Percentiles rank a stretch among this genome's conserved stretches.
phyloP scores from a whole-genome alignment of 2,888 invertebrate species.

The Oxycera nigricornis region DNA sequence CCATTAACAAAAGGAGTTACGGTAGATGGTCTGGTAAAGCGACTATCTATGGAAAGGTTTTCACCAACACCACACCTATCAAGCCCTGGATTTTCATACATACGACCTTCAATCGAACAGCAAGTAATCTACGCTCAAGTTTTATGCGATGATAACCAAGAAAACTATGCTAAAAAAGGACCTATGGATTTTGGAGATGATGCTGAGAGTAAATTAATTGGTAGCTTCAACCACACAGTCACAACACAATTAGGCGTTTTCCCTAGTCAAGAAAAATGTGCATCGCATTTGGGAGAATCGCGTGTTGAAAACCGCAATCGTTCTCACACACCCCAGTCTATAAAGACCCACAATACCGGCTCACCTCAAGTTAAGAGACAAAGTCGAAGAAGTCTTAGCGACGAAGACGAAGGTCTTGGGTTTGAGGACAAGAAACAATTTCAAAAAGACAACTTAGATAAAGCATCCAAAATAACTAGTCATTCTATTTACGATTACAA shows the following conservation, averaged over 20 bases:
- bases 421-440: conserved; percentile 67
- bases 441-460: conserved; percentile 58
- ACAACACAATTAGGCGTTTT: conserved; percentile 40
- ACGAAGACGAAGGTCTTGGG: conserved; percentile 82
- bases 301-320: conserved; percentile 46
- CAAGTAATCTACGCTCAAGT: conserved; percentile 81
- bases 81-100: conserved; percentile 84
- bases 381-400: conserved; percentile 65
- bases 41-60: conserved; percentile 74
- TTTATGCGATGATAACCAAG: conserved; percentile 62
- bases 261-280: conserved; percentile 46
- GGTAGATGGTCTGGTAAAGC: conserved; percentile 79
- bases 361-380: conserved; percentile 60
- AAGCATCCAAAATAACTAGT: neutral
- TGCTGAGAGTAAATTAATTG: conserved; percentile 43
- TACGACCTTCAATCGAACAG: conserved; percentile 66
- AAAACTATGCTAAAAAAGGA: conserved; percentile 66
- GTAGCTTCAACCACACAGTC: conserved; percentile 37
- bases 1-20: conserved; percentile 74
- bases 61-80: conserved; percentile 74
- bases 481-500: conserved; percentile 13
- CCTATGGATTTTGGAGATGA: conserved; percentile 56
- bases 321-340: conserved; percentile 49
- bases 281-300: conserved; percentile 51
- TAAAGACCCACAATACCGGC: conserved; percentile 51